These are phyloP conservation scores for Drosophila fuyamai DNA, from an alignment of 1,140 invertebrate genomes.

Conservation along the genomic window DNA sequence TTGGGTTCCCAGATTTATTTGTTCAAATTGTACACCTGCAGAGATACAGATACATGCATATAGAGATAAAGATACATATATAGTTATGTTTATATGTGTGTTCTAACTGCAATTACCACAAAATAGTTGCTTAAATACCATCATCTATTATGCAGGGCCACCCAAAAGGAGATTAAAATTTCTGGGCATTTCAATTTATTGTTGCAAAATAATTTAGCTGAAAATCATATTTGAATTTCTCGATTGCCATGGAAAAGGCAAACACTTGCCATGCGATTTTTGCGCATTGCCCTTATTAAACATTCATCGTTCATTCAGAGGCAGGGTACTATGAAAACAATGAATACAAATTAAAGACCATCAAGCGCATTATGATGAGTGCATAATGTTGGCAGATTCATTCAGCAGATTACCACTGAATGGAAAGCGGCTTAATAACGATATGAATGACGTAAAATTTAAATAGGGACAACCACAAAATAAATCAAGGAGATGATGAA, in stretches of 20 bases:
- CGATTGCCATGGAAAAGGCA: conserved; percentile 6
- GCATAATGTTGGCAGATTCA: conserved; percentile 14
- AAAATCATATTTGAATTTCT: conserved; percentile 17
- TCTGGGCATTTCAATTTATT: conserved; percentile 10
- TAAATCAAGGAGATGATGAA: neutral
- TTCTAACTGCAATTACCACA: conserved; percentile 26
- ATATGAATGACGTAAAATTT: conserved; percentile 2
- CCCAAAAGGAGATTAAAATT: conserved; percentile 10
- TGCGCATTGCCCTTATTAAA: conserved; percentile 22
- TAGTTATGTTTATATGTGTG: neutral
- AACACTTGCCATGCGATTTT: neutral
- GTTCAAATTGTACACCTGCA: conserved; percentile 31
- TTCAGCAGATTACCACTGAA: conserved; percentile 8
- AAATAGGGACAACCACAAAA: neutral
- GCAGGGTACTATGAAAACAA: conserved; percentile 10
- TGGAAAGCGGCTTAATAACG: conserved; percentile 18
- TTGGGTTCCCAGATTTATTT: conserved; percentile 35
- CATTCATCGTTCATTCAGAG: conserved; percentile 20
- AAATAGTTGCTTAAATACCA: conserved; percentile 21
- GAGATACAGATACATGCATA: conserved; percentile 2
- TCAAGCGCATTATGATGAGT: conserved; percentile 18
- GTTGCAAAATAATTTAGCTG: conserved; percentile 2
- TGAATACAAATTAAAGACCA: conserved; percentile 33
- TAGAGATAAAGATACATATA: conserved; percentile 4
- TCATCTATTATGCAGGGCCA: conserved; percentile 18